Conservation (phyloP, 1,140 invertebrate species). For the Brachionus rotundiformis region DNA sequence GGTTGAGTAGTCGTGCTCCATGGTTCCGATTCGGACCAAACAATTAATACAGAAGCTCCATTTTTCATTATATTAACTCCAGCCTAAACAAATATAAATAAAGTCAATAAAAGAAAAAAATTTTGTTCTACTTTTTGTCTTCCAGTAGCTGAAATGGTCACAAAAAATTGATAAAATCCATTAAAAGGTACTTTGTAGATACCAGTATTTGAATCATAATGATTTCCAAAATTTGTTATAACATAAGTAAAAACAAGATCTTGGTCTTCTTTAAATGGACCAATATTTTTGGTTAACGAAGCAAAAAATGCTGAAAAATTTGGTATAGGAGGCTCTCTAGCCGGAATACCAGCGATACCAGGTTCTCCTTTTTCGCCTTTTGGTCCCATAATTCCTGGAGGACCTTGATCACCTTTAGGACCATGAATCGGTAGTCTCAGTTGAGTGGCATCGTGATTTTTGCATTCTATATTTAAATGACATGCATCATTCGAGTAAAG, state of each 20-base stretch:
- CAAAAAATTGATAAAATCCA: slow-evolving; percentile 43
- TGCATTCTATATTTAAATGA: slow-evolving; percentile 51
- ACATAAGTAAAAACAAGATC: slow-evolving; percentile 22
- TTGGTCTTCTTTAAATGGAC: slow-evolving; percentile 30
- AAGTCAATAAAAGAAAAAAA: neutral
- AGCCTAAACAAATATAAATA: slow-evolving; percentile 17
- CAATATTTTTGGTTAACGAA: slow-evolving; percentile 31
- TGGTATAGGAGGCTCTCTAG: slow-evolving; percentile 16
- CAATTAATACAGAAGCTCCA: slow-evolving; percentile 16
- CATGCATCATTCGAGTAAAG: slow-evolving; percentile 38
- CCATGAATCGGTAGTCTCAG: slow-evolving; percentile 40
- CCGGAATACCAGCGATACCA: slow-evolving; percentile 44
- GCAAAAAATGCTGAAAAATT: slow-evolving; percentile 51
- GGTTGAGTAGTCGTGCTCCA: slow-evolving; percentile 44
- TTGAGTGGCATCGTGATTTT: neutral
- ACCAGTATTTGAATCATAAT: slow-evolving; percentile 39
- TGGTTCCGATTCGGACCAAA: slow-evolving; percentile 45
- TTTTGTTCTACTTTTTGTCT: slow-evolving; percentile 18
- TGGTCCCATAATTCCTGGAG: slow-evolving; percentile 37
- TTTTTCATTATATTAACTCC: slow-evolving; percentile 46
- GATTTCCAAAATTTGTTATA: slow-evolving; percentile 43
- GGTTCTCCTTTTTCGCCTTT: slow-evolving; percentile 52
- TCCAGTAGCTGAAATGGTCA: slow-evolving; percentile 31
- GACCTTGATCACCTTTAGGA: slow-evolving; percentile 44
- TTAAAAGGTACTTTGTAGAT: slow-evolving; percentile 26